These are phyloP conservation scores for Aphodius sticticus DNA, from an alignment of 2,888 invertebrate genomes.

Conservation along the genomic window DNA sequence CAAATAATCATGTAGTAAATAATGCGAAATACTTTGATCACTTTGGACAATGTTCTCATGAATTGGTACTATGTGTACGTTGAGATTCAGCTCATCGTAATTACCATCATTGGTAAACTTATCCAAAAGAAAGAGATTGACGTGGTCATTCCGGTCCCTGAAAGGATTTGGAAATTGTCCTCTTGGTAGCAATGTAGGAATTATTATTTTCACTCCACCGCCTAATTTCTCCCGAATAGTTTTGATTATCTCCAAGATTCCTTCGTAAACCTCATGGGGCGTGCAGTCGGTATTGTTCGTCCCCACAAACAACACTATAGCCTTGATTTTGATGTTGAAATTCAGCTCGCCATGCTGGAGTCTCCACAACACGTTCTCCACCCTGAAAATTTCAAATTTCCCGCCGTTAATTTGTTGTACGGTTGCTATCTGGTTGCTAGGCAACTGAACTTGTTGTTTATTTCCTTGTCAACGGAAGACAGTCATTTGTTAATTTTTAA, in stretches of 20 bases:
- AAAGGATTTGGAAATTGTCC: constrained; percentile 71
- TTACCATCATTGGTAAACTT: constrained; percentile 55
- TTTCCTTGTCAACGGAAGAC: constrained; percentile 8
- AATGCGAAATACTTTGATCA: constrained; percentile 67
- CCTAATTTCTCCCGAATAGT: constrained; percentile 66
- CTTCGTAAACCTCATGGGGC: constrained; percentile 68
- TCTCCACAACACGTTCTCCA: constrained; percentile 75
- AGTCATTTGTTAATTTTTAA: constrained; percentile 14
- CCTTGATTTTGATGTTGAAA: constrained; percentile 71
- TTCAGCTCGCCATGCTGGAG: constrained; percentile 74
- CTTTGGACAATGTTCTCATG: constrained; percentile 59
- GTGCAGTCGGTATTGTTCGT: constrained; percentile 72
- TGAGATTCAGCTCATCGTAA: constrained; percentile 53
- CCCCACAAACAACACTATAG: constrained; percentile 70
- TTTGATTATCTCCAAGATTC: constrained; percentile 68
- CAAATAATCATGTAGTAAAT: constrained; percentile 74
- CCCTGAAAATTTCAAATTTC: constrained; percentile 50
- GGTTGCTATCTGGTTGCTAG: background rate
- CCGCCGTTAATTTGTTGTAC: background rate
- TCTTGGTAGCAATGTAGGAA: constrained; percentile 72
- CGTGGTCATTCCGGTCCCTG: constrained; percentile 66
- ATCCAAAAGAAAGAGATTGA: constrained; percentile 65
- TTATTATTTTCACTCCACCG: constrained; percentile 60
- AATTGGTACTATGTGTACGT: constrained; percentile 56
- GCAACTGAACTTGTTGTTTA: background rate